phyloP scores from a whole-genome alignment of 2,113 vertebrate species.

The Lepidothrix coronata region DNA sequence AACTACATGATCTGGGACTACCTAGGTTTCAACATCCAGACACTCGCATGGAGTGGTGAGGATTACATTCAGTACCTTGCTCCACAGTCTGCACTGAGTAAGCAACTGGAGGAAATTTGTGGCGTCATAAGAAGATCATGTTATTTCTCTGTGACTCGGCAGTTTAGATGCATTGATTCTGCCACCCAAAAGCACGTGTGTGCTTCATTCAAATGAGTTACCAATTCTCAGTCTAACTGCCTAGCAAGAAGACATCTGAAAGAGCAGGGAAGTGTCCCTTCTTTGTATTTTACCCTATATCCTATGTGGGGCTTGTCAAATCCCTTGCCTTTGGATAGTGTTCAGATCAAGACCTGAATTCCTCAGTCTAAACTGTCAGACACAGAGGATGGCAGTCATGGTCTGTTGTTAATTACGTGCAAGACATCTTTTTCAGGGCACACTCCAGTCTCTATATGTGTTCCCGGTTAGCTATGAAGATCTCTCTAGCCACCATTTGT shows the following conservation, averaged over 20 bases:
- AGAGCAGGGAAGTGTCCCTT: neutral
- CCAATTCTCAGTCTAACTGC: neutral
- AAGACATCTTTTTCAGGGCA: neutral
- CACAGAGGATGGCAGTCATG: neutral
- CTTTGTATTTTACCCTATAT: neutral
- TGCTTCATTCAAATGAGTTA: neutral
- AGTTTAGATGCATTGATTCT: neutral
- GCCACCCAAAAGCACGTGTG: neutral
- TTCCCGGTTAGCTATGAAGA: neutral
- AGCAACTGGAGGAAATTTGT: neutral
- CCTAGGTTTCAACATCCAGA: neutral
- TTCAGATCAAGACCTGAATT: neutral
- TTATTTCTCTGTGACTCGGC: neutral
- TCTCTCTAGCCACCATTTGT: neutral
- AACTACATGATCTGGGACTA: neutral
- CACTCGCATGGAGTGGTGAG: rapidly evolving
- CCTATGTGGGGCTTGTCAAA: neutral
- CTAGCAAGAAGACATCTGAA: neutral
- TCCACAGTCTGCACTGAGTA: neutral
- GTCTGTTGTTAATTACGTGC: neutral
- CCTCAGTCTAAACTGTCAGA: neutral
- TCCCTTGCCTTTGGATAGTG: neutral
- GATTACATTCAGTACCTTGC: neutral
- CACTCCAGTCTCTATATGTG: neutral
- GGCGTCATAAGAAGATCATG: neutral